Conservation (phyloP, 2,797 vertebrate genomes). For the Lutjanus argentimaculatus region DNA sequence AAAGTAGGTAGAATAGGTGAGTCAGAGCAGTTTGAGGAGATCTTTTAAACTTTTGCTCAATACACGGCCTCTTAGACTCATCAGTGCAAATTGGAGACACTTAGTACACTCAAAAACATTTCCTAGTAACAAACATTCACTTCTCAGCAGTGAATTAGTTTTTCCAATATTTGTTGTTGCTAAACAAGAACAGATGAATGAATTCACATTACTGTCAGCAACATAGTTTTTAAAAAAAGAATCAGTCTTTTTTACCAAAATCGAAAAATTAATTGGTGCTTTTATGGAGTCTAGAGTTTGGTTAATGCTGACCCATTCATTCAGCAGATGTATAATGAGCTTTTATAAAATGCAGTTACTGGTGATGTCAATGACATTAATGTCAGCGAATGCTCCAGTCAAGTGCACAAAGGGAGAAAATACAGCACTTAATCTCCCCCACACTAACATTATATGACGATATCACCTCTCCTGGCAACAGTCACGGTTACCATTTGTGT, state of each 20-base stretch:
- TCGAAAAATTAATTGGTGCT: slow-evolving; percentile 31
- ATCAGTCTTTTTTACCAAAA: slow-evolving; percentile 9
- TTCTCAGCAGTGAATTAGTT: slow-evolving; percentile 11
- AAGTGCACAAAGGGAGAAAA: slow-evolving; percentile 21
- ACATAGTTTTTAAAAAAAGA: background rate
- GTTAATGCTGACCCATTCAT: slow-evolving; percentile 15
- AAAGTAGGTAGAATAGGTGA: background rate
- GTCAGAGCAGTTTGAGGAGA: background rate
- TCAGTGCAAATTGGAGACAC: slow-evolving; percentile 1
- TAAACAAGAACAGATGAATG: slow-evolving; percentile 14
- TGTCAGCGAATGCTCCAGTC: slow-evolving; percentile 8
- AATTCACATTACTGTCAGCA: slow-evolving; percentile 5
- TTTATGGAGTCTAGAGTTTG: slow-evolving; percentile 26
- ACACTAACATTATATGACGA: slow-evolving; percentile 7
- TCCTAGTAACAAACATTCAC: slow-evolving; percentile 3
- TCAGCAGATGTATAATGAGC: slow-evolving; percentile 24
- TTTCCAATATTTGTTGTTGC: slow-evolving; percentile 5
- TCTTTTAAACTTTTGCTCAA: background rate
- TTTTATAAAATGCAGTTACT: slow-evolving; percentile 27
- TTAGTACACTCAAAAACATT: slow-evolving; percentile 30
- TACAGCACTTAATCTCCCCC: slow-evolving; percentile 1
- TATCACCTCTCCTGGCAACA: slow-evolving; percentile 13
- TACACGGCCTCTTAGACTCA: background rate
- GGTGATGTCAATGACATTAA: slow-evolving; percentile 43
- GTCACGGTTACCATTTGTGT: background rate